These are phyloP conservation scores for Cryptus viduatorius DNA, from an alignment of 2,888 invertebrate genomes.

Conservation along the genomic window DNA sequence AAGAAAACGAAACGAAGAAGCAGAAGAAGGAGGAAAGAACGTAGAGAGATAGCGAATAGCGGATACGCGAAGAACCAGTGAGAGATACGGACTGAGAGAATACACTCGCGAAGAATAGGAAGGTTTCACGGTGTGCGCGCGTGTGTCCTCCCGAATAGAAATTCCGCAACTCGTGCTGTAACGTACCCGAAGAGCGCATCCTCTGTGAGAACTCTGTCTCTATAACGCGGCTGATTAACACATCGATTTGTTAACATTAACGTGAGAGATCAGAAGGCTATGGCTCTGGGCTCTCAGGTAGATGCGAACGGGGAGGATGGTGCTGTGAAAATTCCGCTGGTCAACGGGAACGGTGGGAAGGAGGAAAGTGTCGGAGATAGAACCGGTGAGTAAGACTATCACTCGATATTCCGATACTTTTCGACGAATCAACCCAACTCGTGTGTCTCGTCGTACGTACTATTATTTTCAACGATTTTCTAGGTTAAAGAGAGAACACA, in stretches of 20 bases:
- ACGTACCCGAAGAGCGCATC: background rate
- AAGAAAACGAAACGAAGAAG: slow-evolving; percentile 51
- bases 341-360: slow-evolving; percentile 75
- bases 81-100: slow-evolving; percentile 39
- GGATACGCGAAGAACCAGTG: slow-evolving; percentile 14
- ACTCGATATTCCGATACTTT: background rate
- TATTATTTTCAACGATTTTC: slow-evolving; percentile 12
- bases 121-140: slow-evolving; percentile 30
- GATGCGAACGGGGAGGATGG: slow-evolving; percentile 82
- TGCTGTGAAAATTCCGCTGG: slow-evolving; percentile 79
- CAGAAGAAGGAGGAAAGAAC: slow-evolving; percentile 41
- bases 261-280: slow-evolving; percentile 67
- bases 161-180: slow-evolving; percentile 53
- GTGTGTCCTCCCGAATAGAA: slow-evolving; percentile 48
- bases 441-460: background rate
- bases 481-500: slow-evolving; percentile 51
- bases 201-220: slow-evolving; percentile 36
- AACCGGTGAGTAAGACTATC: slow-evolving; percentile 50
- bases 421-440: background rate
- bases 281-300: slow-evolving; percentile 85
- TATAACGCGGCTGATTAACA: background rate
- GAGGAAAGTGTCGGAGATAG: slow-evolving; percentile 62
- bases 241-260: slow-evolving; percentile 22
- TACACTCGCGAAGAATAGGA: slow-evolving; percentile 43
- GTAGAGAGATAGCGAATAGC: slow-evolving; percentile 18